A percentile compares a stretch with the other conserved stretches of the same genome.
Evolutionary conservation across 1,140 invertebrate genomes (phyloP).

Genomic region (Drosophila tropicalis): DNA sequence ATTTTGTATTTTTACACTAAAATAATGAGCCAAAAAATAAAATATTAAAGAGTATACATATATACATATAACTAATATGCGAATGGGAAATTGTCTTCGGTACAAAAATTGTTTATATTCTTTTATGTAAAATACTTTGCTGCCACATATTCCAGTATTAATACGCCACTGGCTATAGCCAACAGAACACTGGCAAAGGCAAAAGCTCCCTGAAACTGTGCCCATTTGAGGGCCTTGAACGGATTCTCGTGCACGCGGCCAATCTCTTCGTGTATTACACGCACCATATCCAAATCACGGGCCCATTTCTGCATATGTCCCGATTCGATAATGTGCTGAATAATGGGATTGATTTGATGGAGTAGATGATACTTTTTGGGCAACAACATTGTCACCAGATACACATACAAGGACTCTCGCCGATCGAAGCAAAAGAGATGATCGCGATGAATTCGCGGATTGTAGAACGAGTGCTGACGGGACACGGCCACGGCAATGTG

Average conservation of each 20-base stretch:
- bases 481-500: conserved; percentile 72
- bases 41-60: conserved; percentile 48
- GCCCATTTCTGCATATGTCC: conserved; percentile 82
- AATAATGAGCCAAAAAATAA: conserved; percentile 77
- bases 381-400: conserved; percentile 73
- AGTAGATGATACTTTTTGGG: conserved; percentile 76
- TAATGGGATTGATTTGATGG: conserved; percentile 72
- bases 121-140: background rate
- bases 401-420: conserved; percentile 71
- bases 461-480: conserved; percentile 75
- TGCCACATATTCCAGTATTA: conserved; percentile 44
- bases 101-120: background rate
- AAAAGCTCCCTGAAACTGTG: conserved; percentile 65
- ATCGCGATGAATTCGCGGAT: conserved; percentile 64
- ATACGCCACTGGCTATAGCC: conserved; percentile 46
- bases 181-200: conserved; percentile 49
- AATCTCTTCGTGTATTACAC: conserved; percentile 69
- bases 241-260: conserved; percentile 52
- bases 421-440: conserved; percentile 72
- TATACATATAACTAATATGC: background rate
- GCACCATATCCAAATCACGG: conserved; percentile 68
- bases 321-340: conserved; percentile 78
- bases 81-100: background rate
- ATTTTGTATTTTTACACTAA: conserved; percentile 78
- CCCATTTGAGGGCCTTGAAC: conserved; percentile 61